Conservation (phyloP, 2,888 invertebrate species). For the Diadegma fenestrale region DNA sequence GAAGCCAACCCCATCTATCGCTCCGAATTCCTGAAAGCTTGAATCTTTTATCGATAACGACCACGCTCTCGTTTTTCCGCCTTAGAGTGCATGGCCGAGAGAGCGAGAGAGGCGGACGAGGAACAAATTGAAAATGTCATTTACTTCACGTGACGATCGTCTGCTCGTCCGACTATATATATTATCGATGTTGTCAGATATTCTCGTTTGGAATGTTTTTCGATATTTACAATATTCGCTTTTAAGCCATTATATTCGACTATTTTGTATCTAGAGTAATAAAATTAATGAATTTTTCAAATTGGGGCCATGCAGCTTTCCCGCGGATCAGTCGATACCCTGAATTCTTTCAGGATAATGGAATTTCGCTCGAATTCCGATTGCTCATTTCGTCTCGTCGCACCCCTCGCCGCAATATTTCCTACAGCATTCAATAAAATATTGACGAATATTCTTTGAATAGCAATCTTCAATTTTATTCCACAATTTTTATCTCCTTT, state of each 20-base stretch:
- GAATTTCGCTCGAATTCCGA: not conserved
- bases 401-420: not conserved
- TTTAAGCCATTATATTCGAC: not conserved
- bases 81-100: not conserved
- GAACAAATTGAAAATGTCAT: constrained; percentile 63
- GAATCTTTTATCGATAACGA: constrained; percentile 60
- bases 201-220: not conserved
- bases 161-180: not conserved
- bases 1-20: constrained; percentile 17
- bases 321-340: not conserved
- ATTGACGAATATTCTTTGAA: not conserved
- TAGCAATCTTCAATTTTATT: not conserved
- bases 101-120: not conserved
- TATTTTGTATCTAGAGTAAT: not conserved
- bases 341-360: not conserved
- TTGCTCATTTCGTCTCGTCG: not conserved
- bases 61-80: constrained; percentile 3
- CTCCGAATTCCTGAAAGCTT: constrained; percentile 24
- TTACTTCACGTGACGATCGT: constrained; percentile 33
- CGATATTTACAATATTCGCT: not conserved
- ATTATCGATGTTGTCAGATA: not conserved
- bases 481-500: not conserved
- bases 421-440: not conserved
- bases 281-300: not conserved
- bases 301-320: not conserved